phyloP scores from a whole-genome alignment of 2,113 vertebrate genomes.

The Dendropsophus ebraccatus region DNA sequence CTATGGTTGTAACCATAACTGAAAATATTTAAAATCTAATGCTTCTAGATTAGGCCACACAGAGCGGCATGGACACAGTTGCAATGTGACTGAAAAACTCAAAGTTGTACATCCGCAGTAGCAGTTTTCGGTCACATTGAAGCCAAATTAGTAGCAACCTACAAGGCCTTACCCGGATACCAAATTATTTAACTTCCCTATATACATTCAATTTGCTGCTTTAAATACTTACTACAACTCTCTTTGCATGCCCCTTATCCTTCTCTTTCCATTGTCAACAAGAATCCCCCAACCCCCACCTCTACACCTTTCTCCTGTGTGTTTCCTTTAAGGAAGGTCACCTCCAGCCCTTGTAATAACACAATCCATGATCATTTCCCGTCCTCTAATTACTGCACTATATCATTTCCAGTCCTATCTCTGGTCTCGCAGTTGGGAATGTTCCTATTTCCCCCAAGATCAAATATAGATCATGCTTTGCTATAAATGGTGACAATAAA shows the following conservation, averaged over 20 bases:
- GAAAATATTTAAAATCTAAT: no score
- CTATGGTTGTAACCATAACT: no score
- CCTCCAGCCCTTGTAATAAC: constrained; percentile 1
- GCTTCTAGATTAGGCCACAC: no score
- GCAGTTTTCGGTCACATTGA: no score
- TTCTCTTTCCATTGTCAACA: constrained; percentile 6
- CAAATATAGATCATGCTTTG: constrained; percentile 48
- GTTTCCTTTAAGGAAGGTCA: constrained; percentile 46
- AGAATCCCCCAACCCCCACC: not conserved
- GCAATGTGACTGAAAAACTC: no score
- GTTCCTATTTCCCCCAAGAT: not conserved
- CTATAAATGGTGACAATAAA: constrained; percentile 38
- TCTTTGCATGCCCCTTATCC: not conserved
- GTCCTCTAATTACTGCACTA: constrained; percentile 44
- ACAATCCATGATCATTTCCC: constrained; percentile 42
- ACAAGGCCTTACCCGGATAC: no score
- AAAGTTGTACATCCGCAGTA: no score
- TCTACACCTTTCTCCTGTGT: not conserved
- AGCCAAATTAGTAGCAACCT: no score
- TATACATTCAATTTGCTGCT: no score
- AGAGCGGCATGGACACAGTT: no score
- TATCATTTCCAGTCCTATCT: constrained; percentile 28
- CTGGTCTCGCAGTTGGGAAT: not conserved
- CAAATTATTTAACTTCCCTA: no score
- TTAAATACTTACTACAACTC: not conserved